Conservation (phyloP, 2,113 vertebrate species). For the Rhagologus leucostigma region DNA sequence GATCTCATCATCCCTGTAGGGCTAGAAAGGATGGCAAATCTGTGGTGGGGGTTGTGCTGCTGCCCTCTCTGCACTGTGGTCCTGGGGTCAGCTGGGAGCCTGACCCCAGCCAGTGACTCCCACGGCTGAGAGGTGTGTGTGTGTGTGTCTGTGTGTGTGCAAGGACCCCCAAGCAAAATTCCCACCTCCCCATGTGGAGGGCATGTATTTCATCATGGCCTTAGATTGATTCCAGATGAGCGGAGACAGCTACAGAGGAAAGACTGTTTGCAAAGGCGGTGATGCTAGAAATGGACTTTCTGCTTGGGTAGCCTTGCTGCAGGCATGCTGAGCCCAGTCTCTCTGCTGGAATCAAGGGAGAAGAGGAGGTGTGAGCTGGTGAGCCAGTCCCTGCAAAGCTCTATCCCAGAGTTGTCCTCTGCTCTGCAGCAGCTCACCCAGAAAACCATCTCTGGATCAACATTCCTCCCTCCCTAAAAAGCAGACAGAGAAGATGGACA, state of each 20-base stretch:
- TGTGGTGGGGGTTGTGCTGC: neutral
- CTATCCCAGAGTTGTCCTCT: neutral
- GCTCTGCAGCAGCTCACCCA: neutral
- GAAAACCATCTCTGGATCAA: neutral
- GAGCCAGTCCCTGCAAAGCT: neutral
- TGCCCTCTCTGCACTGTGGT: neutral
- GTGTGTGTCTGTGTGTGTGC: neutral
- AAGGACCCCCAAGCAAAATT: neutral
- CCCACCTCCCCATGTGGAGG: neutral
- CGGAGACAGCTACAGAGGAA: neutral
- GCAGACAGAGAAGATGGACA: neutral
- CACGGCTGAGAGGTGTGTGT: rapidly evolving
- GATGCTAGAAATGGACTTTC: neutral
- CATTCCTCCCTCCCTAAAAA: neutral
- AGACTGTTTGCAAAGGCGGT: neutral
- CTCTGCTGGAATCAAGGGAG: neutral
- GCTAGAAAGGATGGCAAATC: neutral
- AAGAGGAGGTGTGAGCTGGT: neutral
- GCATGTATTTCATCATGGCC: neutral
- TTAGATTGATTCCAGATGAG: slow-evolving; percentile 50
- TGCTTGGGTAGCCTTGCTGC: neutral
- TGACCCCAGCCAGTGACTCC: neutral
- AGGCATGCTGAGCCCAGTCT: neutral
- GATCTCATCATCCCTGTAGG: neutral
- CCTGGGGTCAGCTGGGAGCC: neutral